These are phyloP conservation scores for Lamellibrachia satsuma DNA, from an alignment of 2,888 invertebrate species.

Conservation along the genomic window DNA sequence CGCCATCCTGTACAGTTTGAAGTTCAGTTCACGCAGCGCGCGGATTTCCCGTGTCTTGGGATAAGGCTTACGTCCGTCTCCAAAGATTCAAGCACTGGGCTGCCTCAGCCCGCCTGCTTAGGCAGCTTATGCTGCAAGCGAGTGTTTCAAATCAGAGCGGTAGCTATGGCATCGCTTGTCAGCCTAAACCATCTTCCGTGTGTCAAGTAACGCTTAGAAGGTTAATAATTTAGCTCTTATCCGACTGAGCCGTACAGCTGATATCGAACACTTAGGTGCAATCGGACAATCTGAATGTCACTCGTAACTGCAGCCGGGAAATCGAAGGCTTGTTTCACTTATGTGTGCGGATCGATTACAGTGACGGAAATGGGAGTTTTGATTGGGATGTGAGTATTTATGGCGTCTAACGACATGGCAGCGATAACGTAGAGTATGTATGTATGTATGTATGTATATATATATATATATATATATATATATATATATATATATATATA, in stretches of 20 bases:
- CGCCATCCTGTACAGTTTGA: neutral
- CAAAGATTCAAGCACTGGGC: neutral
- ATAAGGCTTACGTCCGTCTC: neutral
- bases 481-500: too few relatives aligned
- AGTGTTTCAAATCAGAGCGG: neutral
- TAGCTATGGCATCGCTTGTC: neutral
- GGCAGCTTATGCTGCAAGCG: neutral
- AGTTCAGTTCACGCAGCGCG: neutral
- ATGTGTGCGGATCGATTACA: neutral
- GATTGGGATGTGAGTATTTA: neutral
- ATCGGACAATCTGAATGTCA: neutral
- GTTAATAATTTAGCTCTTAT: neutral
- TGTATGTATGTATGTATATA: neutral
- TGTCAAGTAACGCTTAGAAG: constrained; percentile 3
- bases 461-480: too few relatives aligned
- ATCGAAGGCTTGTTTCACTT: neutral
- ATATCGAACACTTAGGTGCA: neutral
- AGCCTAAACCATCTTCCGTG: neutral
- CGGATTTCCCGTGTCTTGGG: neutral
- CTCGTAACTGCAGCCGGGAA: neutral
- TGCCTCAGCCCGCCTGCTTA: neutral
- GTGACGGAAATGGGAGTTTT: neutral
- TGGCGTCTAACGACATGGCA: neutral
- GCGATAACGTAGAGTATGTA: neutral
- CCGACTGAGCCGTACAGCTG: neutral